A percentile compares a stretch with the other conserved stretches of the same genome.
phyloP scores from a whole-genome alignment of 2,113 vertebrate genomes.

The Sapajus apella region DNA sequence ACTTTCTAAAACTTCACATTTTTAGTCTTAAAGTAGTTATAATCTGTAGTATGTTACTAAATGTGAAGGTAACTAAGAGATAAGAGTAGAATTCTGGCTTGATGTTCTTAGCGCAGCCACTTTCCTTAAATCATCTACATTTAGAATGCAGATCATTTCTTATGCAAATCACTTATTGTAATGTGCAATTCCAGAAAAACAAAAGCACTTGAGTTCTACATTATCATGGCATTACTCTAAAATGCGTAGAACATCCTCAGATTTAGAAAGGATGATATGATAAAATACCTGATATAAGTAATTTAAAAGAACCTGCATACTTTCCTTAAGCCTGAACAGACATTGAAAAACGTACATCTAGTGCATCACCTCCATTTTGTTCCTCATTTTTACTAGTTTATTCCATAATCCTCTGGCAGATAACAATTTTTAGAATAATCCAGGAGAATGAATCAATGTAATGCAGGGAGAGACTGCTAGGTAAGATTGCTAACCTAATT shows the following conservation, averaged over 20 bases:
- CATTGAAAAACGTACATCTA: neutral
- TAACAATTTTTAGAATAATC: neutral
- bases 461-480: neutral
- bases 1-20: neutral
- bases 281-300: neutral
- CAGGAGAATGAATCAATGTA: neutral
- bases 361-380: neutral
- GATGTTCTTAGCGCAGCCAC: neutral
- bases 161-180: neutral
- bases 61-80: neutral
- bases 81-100: neutral
- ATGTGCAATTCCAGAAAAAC: neutral
- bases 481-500: conserved; percentile 21
- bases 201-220: neutral
- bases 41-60: neutral
- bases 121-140: neutral
- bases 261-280: neutral
- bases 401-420: conserved; percentile 15
- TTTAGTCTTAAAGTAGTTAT: neutral
- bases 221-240: neutral
- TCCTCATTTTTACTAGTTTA: neutral
- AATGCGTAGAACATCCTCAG: neutral
- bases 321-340: neutral
- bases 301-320: neutral
- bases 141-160: neutral